Base-by-base conservation (phyloP, 1,140 invertebrate genomes). In the Psix sp. region DNA sequence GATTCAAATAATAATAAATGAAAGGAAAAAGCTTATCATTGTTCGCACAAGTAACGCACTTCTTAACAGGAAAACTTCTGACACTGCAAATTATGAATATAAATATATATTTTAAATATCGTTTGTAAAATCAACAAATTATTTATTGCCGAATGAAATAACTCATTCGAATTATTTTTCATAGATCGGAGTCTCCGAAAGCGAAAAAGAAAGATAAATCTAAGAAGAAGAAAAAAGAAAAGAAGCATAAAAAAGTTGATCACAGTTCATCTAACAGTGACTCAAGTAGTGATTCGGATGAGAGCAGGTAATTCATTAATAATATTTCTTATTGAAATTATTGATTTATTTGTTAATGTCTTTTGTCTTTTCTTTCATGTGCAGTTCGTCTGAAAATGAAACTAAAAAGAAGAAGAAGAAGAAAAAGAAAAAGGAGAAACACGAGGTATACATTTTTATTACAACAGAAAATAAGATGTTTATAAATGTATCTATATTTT, bases 21-120 rank as follows among this genome's bases (percentile, higher is more conserved):
- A 3, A 35, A 35, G 13, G 13, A 13, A 35, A 6, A 76, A 80
- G 77, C 80, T 83, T 82, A 81, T 81, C 66, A 80, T 83, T 84
- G 81, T 85, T 77, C 83, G 84, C 84, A 86, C 84, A 84, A 84
- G 78, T 82, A 84, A 82, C 80, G 83, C 83, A 84, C 83, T 85
- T 84, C 77, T 82, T 78, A 77, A 82, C 80, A 82, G 79, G 83
- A 84, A 84, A 80, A 82, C 81, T 82, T 77, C 83, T 60, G 68
- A 73, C 83, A 84, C 82, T 81, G 82, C 82, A 83, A 85, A 77
- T 78, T 80, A 78, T 77, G 68, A 71, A 68, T 66, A 66, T 67
- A 70, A 60, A 70, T 77, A 52, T 54, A 73, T 54, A 77, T 78
- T n/a, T n/a, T 57, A 63, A 80, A 65, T 70, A 74, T 75, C 73